Evolutionary conservation across 2,888 invertebrate species (phyloP), one percentile per base, ranked within the genome.

Genomic region (Stenolophus ochropezus): DNA sequence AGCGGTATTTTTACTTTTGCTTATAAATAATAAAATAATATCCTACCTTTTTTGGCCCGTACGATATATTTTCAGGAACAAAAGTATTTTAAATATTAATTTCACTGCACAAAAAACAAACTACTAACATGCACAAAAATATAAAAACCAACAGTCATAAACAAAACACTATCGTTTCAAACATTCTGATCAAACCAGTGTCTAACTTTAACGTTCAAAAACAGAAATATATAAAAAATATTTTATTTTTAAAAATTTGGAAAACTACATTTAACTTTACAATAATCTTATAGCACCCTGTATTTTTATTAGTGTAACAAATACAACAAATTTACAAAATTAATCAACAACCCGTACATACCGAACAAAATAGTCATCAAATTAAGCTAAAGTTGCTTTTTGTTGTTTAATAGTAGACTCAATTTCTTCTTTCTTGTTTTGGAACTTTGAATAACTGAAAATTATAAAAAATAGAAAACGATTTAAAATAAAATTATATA

Each of bases 401-500:
- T 93, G 88, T 6, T 90, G 90, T 83, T 91, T 87, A 58, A 90
- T 85, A 84, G 90, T 88, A 81, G 92, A 91, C 83, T 92, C 91
- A 1, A 91, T 86, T n/a, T 91, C 87, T 73, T 91, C 87, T 80
- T 89, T 90, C 83, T 92, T 93, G 4, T 92, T 93, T 27, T 92
- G 89, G 85, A 94, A 94, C 71, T 92, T 90, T 80, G 90, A 90
- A 86, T 94, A 94, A 84, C 94, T 94, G 87, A 4, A 87, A 89
- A 85, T 84, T 23, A 56, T 33, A 0, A 58, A 56, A 20, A 74
- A 47, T 23, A 74, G 8, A 51, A 4, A 69, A 25, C 23, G n/a
- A 61, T 33, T 33, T 47, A 49, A 25, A 14, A 27, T 23, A 77
- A 58, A 69, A 49, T 23, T n/a, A 77, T 51, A 58, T 14, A 71